A percentile compares a stretch with the other conserved stretches of the same genome.
Evolutionary conservation across 2,888 invertebrate species (phyloP).

Genomic region (Apantesis nais): DNA sequence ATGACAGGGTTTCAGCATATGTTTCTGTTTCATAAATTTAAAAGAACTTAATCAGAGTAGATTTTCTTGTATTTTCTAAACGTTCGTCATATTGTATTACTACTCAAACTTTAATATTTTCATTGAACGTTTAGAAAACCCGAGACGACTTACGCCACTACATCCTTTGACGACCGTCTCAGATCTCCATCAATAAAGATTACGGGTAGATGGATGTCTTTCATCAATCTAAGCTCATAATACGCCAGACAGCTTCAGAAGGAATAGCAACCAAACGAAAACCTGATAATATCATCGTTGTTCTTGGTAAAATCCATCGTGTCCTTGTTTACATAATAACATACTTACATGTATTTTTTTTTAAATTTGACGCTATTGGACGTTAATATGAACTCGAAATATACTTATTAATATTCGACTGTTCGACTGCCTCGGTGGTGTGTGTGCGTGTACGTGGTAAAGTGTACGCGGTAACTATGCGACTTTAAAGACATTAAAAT

Average conservation of each 20-base stretch:
- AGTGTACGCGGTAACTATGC: too few species aligned
- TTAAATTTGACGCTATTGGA: neutral
- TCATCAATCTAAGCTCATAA: slow-evolving; percentile 2
- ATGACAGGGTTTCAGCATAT: too few species aligned
- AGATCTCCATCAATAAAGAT: slow-evolving; percentile 1
- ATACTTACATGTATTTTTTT: neutral
- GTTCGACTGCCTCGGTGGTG: too few species aligned
- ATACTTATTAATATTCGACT: neutral
- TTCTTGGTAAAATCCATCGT: neutral
- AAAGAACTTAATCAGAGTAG: neutral
- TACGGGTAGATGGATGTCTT: slow-evolving; percentile 1
- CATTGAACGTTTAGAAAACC: neutral
- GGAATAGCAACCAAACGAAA: neutral
- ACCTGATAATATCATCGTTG: neutral
- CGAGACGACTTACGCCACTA: neutral
- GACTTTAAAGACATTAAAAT: too few species aligned
- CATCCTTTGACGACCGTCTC: neutral
- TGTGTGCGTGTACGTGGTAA: too few species aligned
- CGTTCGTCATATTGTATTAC: neutral
- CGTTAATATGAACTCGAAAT: neutral
- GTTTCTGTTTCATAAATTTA: too few species aligned
- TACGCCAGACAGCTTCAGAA: neutral
- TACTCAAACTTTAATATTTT: neutral
- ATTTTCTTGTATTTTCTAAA: neutral
- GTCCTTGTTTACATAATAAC: neutral